phyloP scores from a whole-genome alignment of 2,113 vertebrate species.

The Ammospiza nelsoni region DNA sequence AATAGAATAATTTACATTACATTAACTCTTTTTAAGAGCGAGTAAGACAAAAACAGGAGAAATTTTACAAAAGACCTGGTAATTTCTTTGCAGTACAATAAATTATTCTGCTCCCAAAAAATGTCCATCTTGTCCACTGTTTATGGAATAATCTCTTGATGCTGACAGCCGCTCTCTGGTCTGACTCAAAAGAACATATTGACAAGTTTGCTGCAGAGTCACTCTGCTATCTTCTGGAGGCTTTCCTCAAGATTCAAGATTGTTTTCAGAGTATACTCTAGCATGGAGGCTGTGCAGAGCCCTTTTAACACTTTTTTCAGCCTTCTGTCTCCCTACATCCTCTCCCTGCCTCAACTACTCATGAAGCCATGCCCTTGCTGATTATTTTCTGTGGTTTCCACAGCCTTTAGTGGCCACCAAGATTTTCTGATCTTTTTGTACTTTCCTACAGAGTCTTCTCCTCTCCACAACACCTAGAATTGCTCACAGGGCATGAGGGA shows the following conservation, averaged over 20 bases:
- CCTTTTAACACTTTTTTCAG: not conserved
- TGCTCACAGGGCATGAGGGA: not conserved
- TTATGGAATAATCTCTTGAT: not conserved
- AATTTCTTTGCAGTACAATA: not conserved
- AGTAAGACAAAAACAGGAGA: not conserved
- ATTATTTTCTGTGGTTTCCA: not conserved
- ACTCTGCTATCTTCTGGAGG: not conserved
- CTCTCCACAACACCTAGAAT: not conserved
- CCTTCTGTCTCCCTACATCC: no score
- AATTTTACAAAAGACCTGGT: not conserved
- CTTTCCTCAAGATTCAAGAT: not conserved
- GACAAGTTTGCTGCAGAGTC: not conserved
- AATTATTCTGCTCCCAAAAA: not conserved
- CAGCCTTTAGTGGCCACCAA: not conserved
- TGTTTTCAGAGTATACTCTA: not conserved
- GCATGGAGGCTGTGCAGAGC: not conserved
- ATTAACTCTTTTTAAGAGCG: not conserved
- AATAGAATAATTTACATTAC: not conserved
- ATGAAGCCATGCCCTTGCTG: not conserved
- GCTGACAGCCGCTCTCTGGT: not conserved
- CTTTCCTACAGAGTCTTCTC: not conserved
- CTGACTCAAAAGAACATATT: not conserved
- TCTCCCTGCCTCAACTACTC: not conserved
- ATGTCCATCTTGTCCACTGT: not conserved
- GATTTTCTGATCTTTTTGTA: not conserved